These are phyloP conservation scores for Pseudorectes ferrugineus DNA, from an alignment of 2,113 vertebrate species.

Conservation along the genomic window DNA sequence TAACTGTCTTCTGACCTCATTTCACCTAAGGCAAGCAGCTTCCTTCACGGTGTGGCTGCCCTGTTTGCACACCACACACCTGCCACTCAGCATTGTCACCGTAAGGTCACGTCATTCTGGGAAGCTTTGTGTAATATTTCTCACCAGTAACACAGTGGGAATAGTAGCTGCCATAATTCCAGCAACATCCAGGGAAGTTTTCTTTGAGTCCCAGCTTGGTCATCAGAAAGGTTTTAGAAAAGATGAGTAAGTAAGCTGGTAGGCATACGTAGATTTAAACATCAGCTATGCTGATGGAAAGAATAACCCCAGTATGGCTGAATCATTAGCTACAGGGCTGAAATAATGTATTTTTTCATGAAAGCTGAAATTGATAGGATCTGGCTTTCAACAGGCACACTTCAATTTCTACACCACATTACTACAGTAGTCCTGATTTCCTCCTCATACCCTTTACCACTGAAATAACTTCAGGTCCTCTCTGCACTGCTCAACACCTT, in stretches of 20 bases:
- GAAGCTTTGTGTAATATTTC: background rate
- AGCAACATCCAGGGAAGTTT: background rate
- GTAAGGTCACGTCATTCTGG: background rate
- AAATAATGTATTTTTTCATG: background rate
- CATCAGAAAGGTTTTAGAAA: background rate
- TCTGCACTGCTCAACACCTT: background rate
- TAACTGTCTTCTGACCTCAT: background rate
- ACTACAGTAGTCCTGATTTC: background rate
- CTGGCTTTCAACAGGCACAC: background rate
- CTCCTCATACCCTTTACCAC: background rate
- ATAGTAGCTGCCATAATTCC: background rate
- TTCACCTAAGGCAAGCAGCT: background rate
- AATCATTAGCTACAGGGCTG: background rate
- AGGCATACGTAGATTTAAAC: background rate
- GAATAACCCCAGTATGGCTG: background rate
- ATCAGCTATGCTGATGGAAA: background rate
- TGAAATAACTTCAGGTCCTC: background rate
- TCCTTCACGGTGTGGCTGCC: background rate
- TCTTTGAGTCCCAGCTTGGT: background rate
- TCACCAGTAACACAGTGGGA: background rate
- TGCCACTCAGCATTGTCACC: background rate
- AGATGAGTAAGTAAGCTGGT: background rate
- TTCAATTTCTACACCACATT: background rate
- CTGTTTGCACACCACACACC: background rate
- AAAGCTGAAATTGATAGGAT: background rate